phyloP scores from a whole-genome alignment of 2,113 vertebrate genomes.

The Xerus inauris region DNA sequence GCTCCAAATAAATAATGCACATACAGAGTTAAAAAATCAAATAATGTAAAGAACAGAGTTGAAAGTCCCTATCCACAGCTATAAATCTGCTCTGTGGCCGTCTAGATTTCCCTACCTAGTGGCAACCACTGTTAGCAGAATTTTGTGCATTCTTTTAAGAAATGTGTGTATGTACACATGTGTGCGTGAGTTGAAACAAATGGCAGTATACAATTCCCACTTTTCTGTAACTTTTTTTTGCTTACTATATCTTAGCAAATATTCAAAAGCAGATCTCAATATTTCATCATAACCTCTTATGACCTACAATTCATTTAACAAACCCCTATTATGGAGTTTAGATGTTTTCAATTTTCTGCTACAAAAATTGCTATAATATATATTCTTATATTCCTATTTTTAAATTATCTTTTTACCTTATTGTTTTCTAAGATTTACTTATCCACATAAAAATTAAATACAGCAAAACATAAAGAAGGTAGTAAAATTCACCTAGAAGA shows the following conservation, averaged over 20 bases:
- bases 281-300: not conserved
- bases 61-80: not conserved
- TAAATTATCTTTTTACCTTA: not conserved
- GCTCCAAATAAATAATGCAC: constrained; percentile 3
- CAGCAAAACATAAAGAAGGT: not conserved
- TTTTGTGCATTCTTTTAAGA: not conserved
- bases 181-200: not conserved
- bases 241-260: not conserved
- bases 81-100: not conserved
- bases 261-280: not conserved
- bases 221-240: not conserved
- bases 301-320: constrained; percentile 9
- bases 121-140: not conserved
- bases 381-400: not conserved
- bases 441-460: not conserved
- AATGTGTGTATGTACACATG: not conserved
- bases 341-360: constrained; percentile 44
- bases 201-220: not conserved
- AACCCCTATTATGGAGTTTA: not conserved
- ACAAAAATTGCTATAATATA: not conserved
- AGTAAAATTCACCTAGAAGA: not conserved
- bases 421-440: not conserved
- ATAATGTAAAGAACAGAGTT: not conserved
- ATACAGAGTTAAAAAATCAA: not conserved
- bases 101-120: not conserved